Evolutionary conservation across 2,113 vertebrate species (phyloP).

Genomic region (Caretta caretta): DNA sequence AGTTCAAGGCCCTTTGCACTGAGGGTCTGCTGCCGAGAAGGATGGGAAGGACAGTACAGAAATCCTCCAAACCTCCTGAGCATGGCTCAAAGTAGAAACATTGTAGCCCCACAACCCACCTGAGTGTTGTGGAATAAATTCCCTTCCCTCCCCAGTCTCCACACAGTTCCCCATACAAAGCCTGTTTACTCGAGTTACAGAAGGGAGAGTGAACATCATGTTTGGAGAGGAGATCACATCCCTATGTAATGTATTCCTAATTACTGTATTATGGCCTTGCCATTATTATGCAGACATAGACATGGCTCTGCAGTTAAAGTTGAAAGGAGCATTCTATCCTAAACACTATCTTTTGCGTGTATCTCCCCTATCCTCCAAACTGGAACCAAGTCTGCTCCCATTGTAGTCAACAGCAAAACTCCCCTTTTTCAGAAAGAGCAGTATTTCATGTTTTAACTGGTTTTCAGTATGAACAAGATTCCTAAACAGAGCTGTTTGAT

Average conservation of each 20-base stretch:
- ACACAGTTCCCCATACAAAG: background rate
- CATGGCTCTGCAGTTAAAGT: background rate
- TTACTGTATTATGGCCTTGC: background rate
- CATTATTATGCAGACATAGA: background rate
- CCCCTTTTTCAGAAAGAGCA: background rate
- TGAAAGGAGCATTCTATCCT: background rate
- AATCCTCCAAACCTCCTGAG: background rate
- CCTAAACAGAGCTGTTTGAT: background rate
- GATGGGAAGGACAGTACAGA: background rate
- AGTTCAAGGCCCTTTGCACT: background rate
- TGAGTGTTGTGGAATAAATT: background rate
- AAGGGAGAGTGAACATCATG: background rate
- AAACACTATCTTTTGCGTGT: background rate
- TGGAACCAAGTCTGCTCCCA: background rate
- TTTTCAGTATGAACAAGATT: background rate
- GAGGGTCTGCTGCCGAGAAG: background rate
- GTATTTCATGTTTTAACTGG: background rate
- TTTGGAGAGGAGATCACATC: background rate
- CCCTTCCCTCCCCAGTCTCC: background rate
- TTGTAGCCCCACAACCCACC: background rate
- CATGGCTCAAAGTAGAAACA: background rate
- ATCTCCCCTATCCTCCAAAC: background rate
- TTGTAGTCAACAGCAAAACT: background rate
- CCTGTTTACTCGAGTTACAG: background rate
- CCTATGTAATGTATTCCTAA: background rate